Percentiles rank a stretch among this genome's conserved stretches.
Conservation (phyloP, 2,888 invertebrate genomes). For the Drosophila colorata region DNA sequence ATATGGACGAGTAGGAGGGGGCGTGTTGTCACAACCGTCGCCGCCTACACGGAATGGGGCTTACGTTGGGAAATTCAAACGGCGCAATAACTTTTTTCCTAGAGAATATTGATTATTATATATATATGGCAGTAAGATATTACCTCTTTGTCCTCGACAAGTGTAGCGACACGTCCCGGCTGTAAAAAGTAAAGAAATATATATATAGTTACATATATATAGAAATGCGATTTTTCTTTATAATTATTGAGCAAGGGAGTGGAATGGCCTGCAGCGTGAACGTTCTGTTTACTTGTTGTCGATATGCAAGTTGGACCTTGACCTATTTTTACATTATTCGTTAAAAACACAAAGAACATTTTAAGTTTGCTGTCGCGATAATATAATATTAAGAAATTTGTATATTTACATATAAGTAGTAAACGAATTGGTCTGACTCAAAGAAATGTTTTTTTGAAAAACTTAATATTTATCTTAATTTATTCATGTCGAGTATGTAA, state of each 20-base stretch:
- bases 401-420: neutral
- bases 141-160: slow-evolving; percentile 93
- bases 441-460: neutral
- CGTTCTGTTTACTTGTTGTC: slow-evolving; percentile 35
- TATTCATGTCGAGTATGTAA: slow-evolving; percentile 7
- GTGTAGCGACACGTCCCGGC: slow-evolving; percentile 96
- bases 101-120: neutral
- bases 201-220: slow-evolving; percentile 8
- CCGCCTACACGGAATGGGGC: slow-evolving; percentile 81
- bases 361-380: slow-evolving; percentile 1
- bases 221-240: slow-evolving; percentile 12
- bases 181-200: slow-evolving; percentile 86
- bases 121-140: slow-evolving; percentile 5
- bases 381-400: too few species aligned
- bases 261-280: slow-evolving; percentile 20
- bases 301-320: slow-evolving; percentile 54
- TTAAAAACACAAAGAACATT: slow-evolving; percentile 12
- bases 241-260: neutral
- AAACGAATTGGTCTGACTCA: neutral
- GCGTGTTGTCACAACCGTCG: slow-evolving; percentile 8
- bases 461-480: neutral
- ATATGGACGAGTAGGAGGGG: slow-evolving; percentile 77
- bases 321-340: slow-evolving; percentile 38
- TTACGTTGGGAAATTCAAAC: slow-evolving; percentile 77
- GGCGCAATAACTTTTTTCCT: slow-evolving; percentile 51